These are phyloP conservation scores for Watsonalla binaria DNA, from an alignment of 2,888 invertebrate genomes.

Conservation along the genomic window DNA sequence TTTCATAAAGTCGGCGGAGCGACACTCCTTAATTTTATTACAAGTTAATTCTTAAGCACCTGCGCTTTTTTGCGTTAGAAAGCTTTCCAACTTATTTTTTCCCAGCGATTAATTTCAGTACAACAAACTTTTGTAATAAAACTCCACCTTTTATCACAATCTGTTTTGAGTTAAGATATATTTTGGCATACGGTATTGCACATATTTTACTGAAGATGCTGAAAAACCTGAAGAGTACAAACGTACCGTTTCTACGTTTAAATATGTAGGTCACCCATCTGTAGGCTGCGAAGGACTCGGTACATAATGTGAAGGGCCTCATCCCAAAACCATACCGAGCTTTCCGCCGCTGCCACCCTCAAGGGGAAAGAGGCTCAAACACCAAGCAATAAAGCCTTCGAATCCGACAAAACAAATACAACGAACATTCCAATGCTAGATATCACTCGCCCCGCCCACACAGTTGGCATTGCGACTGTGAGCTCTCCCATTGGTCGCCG, in stretches of 20 bases:
- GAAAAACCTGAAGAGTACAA: slow-evolving; percentile 1
- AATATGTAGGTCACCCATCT: slow-evolving; percentile 39
- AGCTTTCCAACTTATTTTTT: slow-evolving; percentile 18
- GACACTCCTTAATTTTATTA: slow-evolving; percentile 67
- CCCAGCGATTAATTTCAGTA: slow-evolving; percentile 6
- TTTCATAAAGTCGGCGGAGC: slow-evolving; percentile 64
- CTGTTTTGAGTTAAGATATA: not conserved
- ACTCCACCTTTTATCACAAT: not conserved
- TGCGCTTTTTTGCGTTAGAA: slow-evolving; percentile 14
- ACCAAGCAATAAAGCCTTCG: slow-evolving; percentile 75
- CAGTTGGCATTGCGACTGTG: slow-evolving; percentile 78
- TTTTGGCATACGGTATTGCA: not conserved
- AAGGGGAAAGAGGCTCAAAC: slow-evolving; percentile 75
- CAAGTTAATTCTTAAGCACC: slow-evolving; percentile 36
- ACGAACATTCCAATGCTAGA: slow-evolving; percentile 79
- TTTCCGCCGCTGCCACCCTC: slow-evolving; percentile 68
- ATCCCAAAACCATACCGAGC: slow-evolving; percentile 66
- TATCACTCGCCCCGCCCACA: slow-evolving; percentile 77
- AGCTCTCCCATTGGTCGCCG: slow-evolving; percentile 73
- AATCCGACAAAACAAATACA: slow-evolving; percentile 76
- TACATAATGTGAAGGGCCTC: slow-evolving; percentile 69
- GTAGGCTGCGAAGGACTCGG: slow-evolving; percentile 50
- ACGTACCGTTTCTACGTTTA: not conserved
- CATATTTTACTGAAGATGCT: not conserved
- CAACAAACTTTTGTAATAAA: slow-evolving; percentile 1